These are phyloP conservation scores for Leucophora obtusa DNA, from an alignment of 2,888 invertebrate species.

Conservation along the genomic window DNA sequence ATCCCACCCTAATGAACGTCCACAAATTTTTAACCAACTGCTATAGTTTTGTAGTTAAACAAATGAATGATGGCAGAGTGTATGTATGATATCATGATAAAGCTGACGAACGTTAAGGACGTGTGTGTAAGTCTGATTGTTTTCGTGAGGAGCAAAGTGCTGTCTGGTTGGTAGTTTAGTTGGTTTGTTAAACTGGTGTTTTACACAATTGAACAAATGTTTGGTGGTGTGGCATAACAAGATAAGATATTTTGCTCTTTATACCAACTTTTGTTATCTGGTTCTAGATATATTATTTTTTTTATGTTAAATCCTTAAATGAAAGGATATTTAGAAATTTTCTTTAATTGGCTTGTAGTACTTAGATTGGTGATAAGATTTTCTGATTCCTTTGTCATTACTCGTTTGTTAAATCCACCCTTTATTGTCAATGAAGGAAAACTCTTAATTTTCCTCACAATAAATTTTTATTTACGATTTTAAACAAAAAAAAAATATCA, in stretches of 20 bases:
- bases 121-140: background rate
- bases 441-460: constrained; percentile 24
- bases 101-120: background rate
- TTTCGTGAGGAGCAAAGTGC: constrained; percentile 23
- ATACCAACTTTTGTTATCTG: constrained; percentile 13
- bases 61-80: background rate
- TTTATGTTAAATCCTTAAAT: constrained; percentile 30
- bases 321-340: constrained; percentile 50
- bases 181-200: constrained; percentile 53
- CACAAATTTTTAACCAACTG: background rate
- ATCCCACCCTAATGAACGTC: background rate
- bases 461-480: constrained; percentile 23
- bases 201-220: constrained; percentile 61
- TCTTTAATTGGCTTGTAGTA: constrained; percentile 59
- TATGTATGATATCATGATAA: background rate
- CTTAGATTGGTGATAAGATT: constrained; percentile 55
- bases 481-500: constrained; percentile 16
- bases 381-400: constrained; percentile 11
- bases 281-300: background rate
- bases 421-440: constrained; percentile 5
- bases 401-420: constrained; percentile 48
- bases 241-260: constrained; percentile 49
- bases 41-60: background rate
- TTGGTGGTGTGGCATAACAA: constrained; percentile 64
- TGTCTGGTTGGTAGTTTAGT: constrained; percentile 40